Evolutionary conservation across 2,797 vertebrate genomes (phyloP).

Genomic region (Neomorphus geoffroyi): DNA sequence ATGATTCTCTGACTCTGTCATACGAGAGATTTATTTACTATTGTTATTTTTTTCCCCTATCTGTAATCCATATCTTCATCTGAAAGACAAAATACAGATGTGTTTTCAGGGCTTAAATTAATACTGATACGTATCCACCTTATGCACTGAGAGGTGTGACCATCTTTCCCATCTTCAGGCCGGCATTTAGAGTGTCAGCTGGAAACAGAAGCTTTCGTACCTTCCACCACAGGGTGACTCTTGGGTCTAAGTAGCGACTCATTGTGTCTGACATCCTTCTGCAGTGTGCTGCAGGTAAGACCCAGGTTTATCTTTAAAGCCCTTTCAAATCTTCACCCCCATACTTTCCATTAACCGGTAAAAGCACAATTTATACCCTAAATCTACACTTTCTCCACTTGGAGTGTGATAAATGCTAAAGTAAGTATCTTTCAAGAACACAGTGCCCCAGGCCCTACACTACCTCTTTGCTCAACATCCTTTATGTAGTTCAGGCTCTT

Average conservation of each 20-base stretch:
- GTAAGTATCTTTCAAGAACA: neutral
- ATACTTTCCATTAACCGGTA: neutral
- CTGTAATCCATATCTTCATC: neutral
- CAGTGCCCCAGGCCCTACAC: neutral
- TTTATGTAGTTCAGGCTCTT: neutral
- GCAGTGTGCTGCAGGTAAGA: neutral
- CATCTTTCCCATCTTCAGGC: neutral
- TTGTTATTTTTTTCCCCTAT: neutral
- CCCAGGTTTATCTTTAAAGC: neutral
- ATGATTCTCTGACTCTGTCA: neutral
- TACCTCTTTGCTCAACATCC: neutral
- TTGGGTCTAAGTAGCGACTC: neutral
- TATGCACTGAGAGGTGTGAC: slow-evolving; percentile 23
- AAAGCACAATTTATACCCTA: neutral
- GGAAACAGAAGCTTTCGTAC: neutral
- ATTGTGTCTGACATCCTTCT: neutral
- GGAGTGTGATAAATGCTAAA: neutral
- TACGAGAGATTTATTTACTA: neutral
- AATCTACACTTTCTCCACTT: neutral
- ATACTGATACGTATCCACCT: slow-evolving; percentile 5
- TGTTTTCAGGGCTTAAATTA: slow-evolving; percentile 16
- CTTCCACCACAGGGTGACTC: neutral
- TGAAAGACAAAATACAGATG: neutral
- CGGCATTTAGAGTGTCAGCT: neutral
- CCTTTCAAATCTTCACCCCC: neutral